These are phyloP conservation scores for Gymnocheta viridis DNA, from an alignment of 2,888 invertebrate species.

Conservation along the genomic window DNA sequence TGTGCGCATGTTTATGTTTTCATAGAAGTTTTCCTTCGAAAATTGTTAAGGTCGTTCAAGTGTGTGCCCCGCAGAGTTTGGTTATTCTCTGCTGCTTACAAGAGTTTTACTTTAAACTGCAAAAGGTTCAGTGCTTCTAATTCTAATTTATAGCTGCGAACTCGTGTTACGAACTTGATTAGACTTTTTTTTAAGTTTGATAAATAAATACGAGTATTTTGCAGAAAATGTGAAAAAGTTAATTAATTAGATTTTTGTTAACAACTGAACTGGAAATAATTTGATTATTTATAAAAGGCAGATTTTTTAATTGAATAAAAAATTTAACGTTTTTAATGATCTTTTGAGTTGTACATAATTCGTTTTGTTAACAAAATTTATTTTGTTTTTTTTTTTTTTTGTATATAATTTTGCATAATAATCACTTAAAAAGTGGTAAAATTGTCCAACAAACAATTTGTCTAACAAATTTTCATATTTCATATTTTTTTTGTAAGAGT, in stretches of 20 bases:
- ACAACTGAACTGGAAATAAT: slow-evolving; percentile 54
- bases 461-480: neutral
- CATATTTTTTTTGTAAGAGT: neutral
- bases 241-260: slow-evolving; percentile 21
- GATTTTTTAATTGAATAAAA: neutral
- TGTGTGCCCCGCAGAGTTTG: slow-evolving; percentile 24
- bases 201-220: neutral
- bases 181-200: slow-evolving; percentile 14
- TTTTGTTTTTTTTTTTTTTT: neutral
- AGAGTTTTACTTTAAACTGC: neutral
- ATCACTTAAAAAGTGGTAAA: slow-evolving; percentile 38
- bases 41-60: slow-evolving; percentile 36
- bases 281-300: slow-evolving; percentile 21
- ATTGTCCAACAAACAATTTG: slow-evolving; percentile 14
- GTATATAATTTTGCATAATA: slow-evolving; percentile 32
- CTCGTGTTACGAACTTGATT: slow-evolving; percentile 22
- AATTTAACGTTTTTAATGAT: neutral
- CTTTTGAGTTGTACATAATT: neutral
- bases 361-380: neutral
- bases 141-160: neutral
- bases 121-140: neutral
- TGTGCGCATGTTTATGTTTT: neutral
- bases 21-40: slow-evolving; percentile 46
- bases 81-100: neutral
- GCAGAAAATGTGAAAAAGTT: neutral